Evolutionary conservation across 2,797 vertebrate species (phyloP), one percentile per base, ranked within the genome.

Genomic region (Buphagus erythrorhynchus): DNA sequence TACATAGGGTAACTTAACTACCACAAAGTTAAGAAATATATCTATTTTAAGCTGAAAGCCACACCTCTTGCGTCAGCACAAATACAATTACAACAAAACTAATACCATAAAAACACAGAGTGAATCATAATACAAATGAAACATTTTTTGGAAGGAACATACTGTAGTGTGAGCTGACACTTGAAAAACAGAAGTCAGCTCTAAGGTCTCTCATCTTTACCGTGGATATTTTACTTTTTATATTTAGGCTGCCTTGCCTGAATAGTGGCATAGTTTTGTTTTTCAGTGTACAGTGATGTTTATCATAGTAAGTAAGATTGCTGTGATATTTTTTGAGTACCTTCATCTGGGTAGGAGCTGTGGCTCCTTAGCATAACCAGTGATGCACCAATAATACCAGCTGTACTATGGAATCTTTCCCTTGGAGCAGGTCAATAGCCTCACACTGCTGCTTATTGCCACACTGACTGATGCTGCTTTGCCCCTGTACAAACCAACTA

Each of bases 311-410:
- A 80, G 26, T 75, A 49, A 68, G 26, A 6, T 45, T 73, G 20
- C 68, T 69, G 33, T 51, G 35, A 16, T n/a, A 4, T 28, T 66
- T 81, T 79, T 67, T 9, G 48, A 66, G 25, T 67, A 36, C 18
- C 3, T 86, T 74, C 0, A 0, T 36, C 33, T 36, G 20, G 3
- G 2, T 45, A 6, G 45, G 62, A 35, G 25, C 36, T 65, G 7
- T 55, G 42, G 20, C 45, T 92, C 38, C 40, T 40, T 40, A 40
- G 16, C 40, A 40, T 40, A 40, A 40, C 15, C 40, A 40, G 15
- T 40, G 40, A 40, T 40, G 40, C 40, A 40, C 40, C 21, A 78
- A 15, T 48, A n/a, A 11, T 59, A 69, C 40, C 57, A 86, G 40
- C 5, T 12, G 16, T 45, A 15, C 16, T 48, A 0, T 31, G 24